phyloP scores from a whole-genome alignment of 2,113 vertebrate genomes.

The Meles meles region DNA sequence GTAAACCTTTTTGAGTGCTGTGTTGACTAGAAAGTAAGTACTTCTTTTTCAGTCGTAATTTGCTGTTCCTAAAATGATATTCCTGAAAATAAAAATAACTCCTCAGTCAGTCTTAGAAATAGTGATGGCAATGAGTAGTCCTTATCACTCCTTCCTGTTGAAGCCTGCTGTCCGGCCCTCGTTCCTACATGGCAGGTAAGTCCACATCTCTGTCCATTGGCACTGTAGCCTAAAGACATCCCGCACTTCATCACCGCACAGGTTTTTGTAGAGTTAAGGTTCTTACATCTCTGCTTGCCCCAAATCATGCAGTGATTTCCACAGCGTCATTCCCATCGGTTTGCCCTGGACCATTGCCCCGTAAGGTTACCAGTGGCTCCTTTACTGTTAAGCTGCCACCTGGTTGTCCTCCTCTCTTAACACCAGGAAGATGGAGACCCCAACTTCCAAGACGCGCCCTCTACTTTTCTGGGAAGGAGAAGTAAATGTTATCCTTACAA shows the following conservation, averaged over 20 bases:
- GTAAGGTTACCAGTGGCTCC: neutral
- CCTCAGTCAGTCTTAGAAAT: neutral
- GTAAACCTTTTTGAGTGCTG: neutral
- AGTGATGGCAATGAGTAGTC: neutral
- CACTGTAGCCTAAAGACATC: rapidly evolving
- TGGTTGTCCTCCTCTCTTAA: neutral
- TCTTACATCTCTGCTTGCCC: neutral
- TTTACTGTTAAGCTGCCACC: neutral
- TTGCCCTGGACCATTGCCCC: neutral
- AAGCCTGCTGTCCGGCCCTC: neutral
- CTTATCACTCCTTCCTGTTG: neutral
- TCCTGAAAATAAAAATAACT: neutral
- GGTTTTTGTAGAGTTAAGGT: neutral
- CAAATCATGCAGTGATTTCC: neutral
- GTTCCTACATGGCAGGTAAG: neutral
- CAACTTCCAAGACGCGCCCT: neutral
- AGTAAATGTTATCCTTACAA: neutral
- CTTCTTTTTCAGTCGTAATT: neutral
- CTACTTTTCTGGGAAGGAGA: neutral
- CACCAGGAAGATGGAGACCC: neutral
- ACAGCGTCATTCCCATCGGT: neutral
- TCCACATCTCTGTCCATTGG: neutral
- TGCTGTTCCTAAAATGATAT: neutral
- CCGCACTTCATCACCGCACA: neutral
- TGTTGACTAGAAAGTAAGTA: neutral